A percentile compares a stretch with the other conserved stretches of the same genome.
Evolutionary conservation across 1,140 invertebrate species (phyloP).

Genomic region (Dendroctonus ponderosae): DNA sequence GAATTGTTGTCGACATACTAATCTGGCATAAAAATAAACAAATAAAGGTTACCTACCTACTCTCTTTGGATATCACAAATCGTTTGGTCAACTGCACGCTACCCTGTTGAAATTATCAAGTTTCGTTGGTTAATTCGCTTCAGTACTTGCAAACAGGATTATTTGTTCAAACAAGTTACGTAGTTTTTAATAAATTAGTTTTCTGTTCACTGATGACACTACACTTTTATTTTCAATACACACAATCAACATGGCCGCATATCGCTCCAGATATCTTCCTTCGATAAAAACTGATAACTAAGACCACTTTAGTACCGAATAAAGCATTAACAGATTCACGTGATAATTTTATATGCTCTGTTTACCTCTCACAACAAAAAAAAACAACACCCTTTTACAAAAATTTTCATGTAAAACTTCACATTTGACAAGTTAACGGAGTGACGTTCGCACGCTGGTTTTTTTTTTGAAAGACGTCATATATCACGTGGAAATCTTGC

Average conservation of each 20-base stretch:
- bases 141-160: too few relatives aligned
- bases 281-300: slow-evolving; percentile 5
- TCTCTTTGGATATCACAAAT: too few relatives aligned
- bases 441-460: too few relatives aligned
- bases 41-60: too few relatives aligned
- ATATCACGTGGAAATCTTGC: too few relatives aligned
- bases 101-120: too few relatives aligned
- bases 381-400: slow-evolving; percentile 11
- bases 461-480: too few relatives aligned
- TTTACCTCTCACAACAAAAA: background rate
- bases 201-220: slow-evolving; percentile 33
- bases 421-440: slow-evolving; percentile 4
- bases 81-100: too few relatives aligned
- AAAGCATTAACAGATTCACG: slow-evolving; percentile 11
- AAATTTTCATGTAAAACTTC: slow-evolving; percentile 12
- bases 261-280: slow-evolving; percentile 4
- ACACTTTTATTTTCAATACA: slow-evolving; percentile 36
- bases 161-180: too few relatives aligned
- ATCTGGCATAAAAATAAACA: too few relatives aligned
- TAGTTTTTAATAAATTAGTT: slow-evolving; percentile 14
- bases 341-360: slow-evolving; percentile 3
- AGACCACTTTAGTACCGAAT: background rate
- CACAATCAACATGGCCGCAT: slow-evolving; percentile 34
- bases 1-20: too few relatives aligned
- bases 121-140: too few relatives aligned